Evolutionary conservation across 2,888 invertebrate species (phyloP).

Genomic region (Oligia latruncula): DNA sequence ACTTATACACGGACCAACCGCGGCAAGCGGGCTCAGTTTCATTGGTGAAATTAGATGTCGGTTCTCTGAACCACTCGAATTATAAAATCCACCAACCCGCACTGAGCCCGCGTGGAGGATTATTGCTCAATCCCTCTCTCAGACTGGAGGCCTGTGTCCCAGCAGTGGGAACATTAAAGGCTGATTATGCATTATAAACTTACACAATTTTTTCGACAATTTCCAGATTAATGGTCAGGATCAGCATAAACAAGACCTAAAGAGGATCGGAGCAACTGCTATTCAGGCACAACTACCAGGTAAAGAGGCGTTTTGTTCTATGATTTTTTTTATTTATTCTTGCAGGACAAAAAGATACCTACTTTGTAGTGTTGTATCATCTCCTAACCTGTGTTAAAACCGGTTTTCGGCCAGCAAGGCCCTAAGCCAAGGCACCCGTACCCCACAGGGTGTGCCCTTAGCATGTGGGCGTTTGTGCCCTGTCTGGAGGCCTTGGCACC

Average conservation of each 20-base stretch:
- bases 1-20: too few species aligned
- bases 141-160: neutral
- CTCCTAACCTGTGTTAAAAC: neutral
- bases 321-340: neutral
- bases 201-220: neutral
- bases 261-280: conserved; percentile 92
- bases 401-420: too few species aligned
- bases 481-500: too few species aligned
- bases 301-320: conserved; percentile 53
- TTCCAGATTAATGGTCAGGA: conserved; percentile 91
- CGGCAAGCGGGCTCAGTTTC: too few species aligned
- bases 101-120: too few species aligned
- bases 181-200: neutral
- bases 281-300: conserved; percentile 91
- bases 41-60: too few species aligned
- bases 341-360: neutral
- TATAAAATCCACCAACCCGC: too few species aligned
- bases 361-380: neutral
- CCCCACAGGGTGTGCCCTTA: too few species aligned
- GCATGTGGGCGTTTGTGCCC: too few species aligned
- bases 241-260: conserved; percentile 90
- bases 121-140: too few species aligned
- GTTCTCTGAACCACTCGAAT: neutral
- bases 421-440: too few species aligned
- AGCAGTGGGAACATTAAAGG: neutral